Evolutionary conservation across 2,113 vertebrate genomes (phyloP).

Genomic region (Monopterus albus): DNA sequence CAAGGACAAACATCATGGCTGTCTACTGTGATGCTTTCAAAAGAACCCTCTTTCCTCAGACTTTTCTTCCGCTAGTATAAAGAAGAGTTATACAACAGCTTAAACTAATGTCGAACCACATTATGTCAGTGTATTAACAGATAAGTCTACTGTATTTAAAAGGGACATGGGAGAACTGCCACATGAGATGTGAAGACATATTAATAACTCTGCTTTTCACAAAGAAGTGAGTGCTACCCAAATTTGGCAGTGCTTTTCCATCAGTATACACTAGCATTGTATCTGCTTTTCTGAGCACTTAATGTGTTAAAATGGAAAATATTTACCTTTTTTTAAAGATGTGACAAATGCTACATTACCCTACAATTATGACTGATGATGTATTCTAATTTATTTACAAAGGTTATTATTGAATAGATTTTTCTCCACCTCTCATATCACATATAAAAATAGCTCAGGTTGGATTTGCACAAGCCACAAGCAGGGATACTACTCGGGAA

Average conservation of each 20-base stretch:
- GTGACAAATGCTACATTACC: neutral
- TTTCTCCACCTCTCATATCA: neutral
- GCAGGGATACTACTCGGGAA: neutral
- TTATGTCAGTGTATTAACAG: neutral
- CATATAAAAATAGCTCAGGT: neutral
- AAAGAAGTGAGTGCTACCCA: conserved; percentile 9
- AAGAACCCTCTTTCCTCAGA: conserved; percentile 11
- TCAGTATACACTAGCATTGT: neutral
- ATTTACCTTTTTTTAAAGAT: neutral
- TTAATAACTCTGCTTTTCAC: neutral
- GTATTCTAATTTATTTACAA: no score
- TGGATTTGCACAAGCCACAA: neutral
- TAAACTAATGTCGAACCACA: neutral
- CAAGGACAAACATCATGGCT: conserved; percentile 56
- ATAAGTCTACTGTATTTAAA: neutral
- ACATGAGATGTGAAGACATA: conserved; percentile 8
- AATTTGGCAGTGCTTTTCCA: neutral
- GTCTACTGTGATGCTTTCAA: conserved; percentile 48
- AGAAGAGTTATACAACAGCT: conserved; percentile 14
- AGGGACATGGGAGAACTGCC: conserved; percentile 3
- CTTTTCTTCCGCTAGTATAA: neutral
- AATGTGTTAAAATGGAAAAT: conserved; percentile 22
- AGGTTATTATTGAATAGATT: no score
- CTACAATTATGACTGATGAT: neutral
- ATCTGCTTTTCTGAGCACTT: conserved; percentile 5